Conservation (phyloP, 1,140 invertebrate species). For the Drosophila melanica region DNA sequence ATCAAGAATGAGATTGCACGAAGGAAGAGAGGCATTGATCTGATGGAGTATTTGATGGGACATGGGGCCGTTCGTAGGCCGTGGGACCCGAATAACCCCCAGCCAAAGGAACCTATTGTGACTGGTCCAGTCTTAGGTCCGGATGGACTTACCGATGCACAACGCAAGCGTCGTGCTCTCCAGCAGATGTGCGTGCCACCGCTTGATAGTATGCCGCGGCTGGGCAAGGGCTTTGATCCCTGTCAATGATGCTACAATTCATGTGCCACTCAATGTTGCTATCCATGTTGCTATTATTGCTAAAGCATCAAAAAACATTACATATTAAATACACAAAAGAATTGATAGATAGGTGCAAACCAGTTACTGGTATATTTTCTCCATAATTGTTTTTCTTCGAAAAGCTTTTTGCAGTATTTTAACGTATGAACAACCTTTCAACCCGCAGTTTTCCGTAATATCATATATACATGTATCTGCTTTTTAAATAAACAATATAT, state of each 20-base stretch:
- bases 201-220: slow-evolving; percentile 22
- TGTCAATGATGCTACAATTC: slow-evolving; percentile 31
- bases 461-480: too few relatives aligned
- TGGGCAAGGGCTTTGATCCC: slow-evolving; percentile 31
- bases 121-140: not conserved
- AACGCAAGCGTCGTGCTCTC: slow-evolving; percentile 20
- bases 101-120: not conserved
- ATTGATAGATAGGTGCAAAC: too few relatives aligned
- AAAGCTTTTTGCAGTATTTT: too few relatives aligned
- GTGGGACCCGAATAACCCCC: slow-evolving; percentile 37
- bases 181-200: slow-evolving; percentile 18
- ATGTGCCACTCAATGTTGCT: slow-evolving; percentile 11
- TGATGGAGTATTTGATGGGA: slow-evolving; percentile 27
- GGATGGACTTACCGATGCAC: slow-evolving; percentile 35
- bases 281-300: slow-evolving; percentile 24
- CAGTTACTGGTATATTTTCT: too few relatives aligned
- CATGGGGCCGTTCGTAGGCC: slow-evolving; percentile 9
- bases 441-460: too few relatives aligned
- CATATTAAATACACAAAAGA: too few relatives aligned
- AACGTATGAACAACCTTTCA: too few relatives aligned
- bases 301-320: not conserved
- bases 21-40: slow-evolving; percentile 29
- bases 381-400: too few relatives aligned
- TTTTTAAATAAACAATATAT: too few relatives aligned
- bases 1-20: not conserved